These are phyloP conservation scores for Etia nguti DNA, from an alignment of 2,113 vertebrate species.

Conservation along the genomic window DNA sequence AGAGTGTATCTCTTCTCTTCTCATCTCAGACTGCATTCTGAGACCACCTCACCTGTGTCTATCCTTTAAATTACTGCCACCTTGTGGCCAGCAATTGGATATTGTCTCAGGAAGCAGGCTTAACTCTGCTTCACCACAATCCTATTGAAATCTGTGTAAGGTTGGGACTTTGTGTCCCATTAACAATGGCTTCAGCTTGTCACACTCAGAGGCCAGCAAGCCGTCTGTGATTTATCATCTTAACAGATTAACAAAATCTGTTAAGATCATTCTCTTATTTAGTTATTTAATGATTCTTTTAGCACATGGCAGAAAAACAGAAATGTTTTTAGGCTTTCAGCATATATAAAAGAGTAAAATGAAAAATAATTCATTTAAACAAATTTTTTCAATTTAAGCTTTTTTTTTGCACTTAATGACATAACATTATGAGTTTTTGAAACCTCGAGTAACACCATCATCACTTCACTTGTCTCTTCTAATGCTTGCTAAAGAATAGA, in stretches of 20 bases:
- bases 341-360: neutral
- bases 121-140: neutral
- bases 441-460: neutral
- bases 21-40: neutral
- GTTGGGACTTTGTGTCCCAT: neutral
- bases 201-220: neutral
- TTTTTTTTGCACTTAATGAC: neutral
- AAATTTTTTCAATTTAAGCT: neutral
- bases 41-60: neutral
- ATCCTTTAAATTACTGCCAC: neutral
- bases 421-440: neutral
- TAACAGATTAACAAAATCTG: neutral
- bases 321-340: neutral
- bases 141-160: neutral
- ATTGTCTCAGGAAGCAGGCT: neutral
- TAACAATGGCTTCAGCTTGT: neutral
- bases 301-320: neutral
- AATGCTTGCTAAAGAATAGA: neutral
- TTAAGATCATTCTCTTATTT: too few species aligned
- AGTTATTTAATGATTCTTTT: neutral
- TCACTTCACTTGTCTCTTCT: neutral
- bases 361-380: neutral
- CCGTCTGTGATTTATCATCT: neutral
- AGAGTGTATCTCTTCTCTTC: neutral
- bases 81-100: neutral